These are phyloP conservation scores for Platyura marginata DNA, from an alignment of 1,140 invertebrate genomes.

Conservation along the genomic window DNA sequence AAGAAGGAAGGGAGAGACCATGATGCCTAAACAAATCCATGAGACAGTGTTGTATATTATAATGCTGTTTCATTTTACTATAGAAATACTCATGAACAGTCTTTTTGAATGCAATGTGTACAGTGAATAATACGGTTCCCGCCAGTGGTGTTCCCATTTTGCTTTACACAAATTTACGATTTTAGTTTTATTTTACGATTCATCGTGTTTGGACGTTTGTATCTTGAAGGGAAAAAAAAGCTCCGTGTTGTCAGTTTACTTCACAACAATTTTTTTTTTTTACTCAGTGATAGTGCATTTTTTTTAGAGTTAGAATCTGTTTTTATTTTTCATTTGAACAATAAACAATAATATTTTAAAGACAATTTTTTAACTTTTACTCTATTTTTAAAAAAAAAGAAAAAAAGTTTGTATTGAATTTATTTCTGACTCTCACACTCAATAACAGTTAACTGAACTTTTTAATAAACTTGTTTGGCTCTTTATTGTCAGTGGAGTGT, in stretches of 20 bases:
- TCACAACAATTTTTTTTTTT: not conserved
- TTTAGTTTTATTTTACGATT: not conserved
- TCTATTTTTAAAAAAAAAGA: too few relatives aligned
- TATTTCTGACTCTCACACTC: too few relatives aligned
- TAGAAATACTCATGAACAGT: not conserved
- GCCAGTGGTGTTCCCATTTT: not conserved
- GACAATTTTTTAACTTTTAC: not conserved
- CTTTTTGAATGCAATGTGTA: not conserved
- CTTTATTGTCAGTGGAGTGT: too few relatives aligned
- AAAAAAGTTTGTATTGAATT: too few relatives aligned
- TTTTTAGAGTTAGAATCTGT: too few relatives aligned
- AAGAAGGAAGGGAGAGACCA: too few relatives aligned
- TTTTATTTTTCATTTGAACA: not conserved
- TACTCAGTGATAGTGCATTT: too few relatives aligned
- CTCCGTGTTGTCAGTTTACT: too few relatives aligned
- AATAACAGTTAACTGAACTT: too few relatives aligned
- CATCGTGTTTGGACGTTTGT: not conserved
- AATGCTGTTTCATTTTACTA: not conserved
- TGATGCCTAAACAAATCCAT: too few relatives aligned
- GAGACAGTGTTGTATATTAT: too few relatives aligned
- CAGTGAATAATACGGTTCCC: not conserved
- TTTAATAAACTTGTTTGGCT: too few relatives aligned
- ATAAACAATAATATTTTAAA: not conserved
- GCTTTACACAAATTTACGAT: not conserved
- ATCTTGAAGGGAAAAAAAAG: not conserved